phyloP scores from a whole-genome alignment of 2,797 vertebrate species.

The Eulemur albifrons region DNA sequence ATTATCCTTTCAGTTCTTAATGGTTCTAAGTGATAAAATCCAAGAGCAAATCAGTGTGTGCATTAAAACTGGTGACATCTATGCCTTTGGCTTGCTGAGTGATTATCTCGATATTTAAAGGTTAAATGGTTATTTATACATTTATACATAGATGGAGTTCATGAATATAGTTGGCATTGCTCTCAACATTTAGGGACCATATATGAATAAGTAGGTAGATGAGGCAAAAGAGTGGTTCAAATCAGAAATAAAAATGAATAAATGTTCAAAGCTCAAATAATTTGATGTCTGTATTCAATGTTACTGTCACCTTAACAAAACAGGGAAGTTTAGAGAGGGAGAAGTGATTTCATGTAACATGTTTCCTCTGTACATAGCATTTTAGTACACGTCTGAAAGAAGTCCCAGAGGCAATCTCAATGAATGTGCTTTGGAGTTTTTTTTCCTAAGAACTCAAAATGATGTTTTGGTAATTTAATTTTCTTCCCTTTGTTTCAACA shows the following conservation, averaged over 20 bases:
- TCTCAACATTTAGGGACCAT: background rate
- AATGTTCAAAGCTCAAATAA: background rate
- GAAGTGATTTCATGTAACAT: background rate
- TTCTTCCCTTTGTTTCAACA: background rate
- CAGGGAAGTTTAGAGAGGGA: background rate
- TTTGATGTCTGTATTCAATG: background rate
- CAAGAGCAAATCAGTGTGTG: constrained; percentile 57
- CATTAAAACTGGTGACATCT: constrained; percentile 69
- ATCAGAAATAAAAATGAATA: constrained; percentile 22
- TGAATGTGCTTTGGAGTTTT: background rate
- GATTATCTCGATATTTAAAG: constrained; percentile 57
- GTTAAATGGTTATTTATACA: constrained; percentile 64
- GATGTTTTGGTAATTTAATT: background rate
- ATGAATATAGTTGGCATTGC: constrained; percentile 6
- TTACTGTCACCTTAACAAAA: background rate
- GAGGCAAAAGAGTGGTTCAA: background rate
- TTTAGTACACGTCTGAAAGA: background rate
- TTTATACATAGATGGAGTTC: constrained; percentile 40
- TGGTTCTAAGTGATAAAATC: constrained; percentile 71
- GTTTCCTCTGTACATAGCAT: background rate
- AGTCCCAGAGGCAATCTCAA: background rate
- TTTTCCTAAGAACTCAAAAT: background rate
- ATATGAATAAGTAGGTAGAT: background rate
- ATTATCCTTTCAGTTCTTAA: constrained; percentile 75
- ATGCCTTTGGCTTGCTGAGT: constrained; percentile 37